A percentile compares a stretch with the other conserved stretches of the same genome.
phyloP scores from a whole-genome alignment of 30 jellyfish, hydroid and myxozoan genomes.

The Turritopsis dohrnii region DNA sequence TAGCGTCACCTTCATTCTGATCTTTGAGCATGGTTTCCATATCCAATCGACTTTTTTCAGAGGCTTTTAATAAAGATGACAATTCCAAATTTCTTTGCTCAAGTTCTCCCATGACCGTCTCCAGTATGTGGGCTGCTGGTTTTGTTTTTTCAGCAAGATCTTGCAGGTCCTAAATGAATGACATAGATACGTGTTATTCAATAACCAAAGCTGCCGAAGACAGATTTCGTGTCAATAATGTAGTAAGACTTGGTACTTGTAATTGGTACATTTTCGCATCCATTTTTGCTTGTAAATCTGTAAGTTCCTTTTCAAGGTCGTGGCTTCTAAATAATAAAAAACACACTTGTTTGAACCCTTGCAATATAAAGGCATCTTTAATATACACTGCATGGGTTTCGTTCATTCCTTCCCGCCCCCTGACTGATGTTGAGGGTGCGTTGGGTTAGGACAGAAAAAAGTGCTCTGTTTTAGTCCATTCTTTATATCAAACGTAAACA shows the following conservation, averaged over 20 bases:
- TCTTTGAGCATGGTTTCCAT: conserved; percentile 13
- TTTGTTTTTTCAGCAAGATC: conserved; percentile 17
- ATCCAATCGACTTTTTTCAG: conserved; percentile 17
- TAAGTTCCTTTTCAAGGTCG: background rate
- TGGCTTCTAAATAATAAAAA: background rate
- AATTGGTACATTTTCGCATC: conserved; percentile 10
- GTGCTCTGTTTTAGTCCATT: too few species aligned
- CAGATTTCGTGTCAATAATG: too few species aligned
- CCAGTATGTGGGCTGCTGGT: conserved; percentile 25
- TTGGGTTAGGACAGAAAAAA: too few species aligned
- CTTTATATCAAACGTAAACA: too few species aligned
- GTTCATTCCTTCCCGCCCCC: too few species aligned
- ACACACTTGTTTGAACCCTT: too few species aligned
- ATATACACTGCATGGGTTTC: background rate
- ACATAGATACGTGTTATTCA: background rate
- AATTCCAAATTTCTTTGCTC: conserved; percentile 23
- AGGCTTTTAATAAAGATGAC: conserved; percentile 12
- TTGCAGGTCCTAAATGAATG: conserved; percentile 2
- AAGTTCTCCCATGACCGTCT: conserved; percentile 27
- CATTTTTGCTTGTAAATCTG: conserved; percentile 7
- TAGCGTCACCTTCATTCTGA: conserved; percentile 26
- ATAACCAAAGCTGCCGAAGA: too few species aligned
- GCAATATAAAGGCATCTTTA: background rate
- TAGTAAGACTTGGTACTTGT: background rate
- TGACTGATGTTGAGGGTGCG: too few species aligned